Conservation (phyloP, 2,113 vertebrate genomes). For the Psittacula cyanocephala region DNA sequence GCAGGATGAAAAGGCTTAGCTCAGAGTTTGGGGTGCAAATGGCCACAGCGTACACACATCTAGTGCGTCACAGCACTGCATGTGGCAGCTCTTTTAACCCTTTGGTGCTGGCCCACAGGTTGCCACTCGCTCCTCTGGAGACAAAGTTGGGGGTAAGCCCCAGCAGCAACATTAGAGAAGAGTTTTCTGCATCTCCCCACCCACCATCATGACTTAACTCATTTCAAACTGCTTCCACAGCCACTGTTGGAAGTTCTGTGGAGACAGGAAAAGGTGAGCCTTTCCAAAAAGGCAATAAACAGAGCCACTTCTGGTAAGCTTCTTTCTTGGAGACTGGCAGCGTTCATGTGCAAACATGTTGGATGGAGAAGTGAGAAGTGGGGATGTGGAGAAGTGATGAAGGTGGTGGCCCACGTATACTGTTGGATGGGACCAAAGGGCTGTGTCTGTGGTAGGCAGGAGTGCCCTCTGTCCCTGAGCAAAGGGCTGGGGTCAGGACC, state of each 20-base stretch:
- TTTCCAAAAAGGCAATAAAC: background rate
- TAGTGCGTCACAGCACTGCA: background rate
- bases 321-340: background rate
- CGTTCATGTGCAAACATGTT: background rate
- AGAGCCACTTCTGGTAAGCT: background rate
- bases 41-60: background rate
- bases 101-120: background rate
- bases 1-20: background rate
- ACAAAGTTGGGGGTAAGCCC: background rate
- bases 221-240: background rate
- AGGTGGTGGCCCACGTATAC: accelerated
- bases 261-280: background rate
- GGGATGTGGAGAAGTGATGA: background rate
- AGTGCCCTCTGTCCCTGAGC: background rate
- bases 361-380: background rate
- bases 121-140: background rate
- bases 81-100: accelerated
- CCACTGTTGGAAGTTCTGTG: background rate
- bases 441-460: background rate
- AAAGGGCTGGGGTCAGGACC: background rate
- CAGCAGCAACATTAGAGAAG: background rate
- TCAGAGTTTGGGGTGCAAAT: accelerated
- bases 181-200: background rate
- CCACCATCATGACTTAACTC: accelerated
- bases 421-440: accelerated